Conservation (phyloP, 2,797 vertebrate species). For the Ciconia nigra region DNA sequence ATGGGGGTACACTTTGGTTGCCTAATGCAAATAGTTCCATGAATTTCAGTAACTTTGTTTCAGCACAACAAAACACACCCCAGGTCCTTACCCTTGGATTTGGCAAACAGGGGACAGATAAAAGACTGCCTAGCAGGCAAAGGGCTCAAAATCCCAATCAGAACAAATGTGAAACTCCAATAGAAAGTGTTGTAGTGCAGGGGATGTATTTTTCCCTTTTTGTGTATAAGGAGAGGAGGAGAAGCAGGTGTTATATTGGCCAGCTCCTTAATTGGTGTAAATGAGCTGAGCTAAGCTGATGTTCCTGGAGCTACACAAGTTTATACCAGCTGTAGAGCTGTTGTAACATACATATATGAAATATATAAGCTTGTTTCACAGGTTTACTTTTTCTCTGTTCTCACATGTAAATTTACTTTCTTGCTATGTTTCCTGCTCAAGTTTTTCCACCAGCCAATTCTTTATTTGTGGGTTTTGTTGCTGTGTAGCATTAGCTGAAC, state of each 20-base stretch:
- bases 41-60: neutral
- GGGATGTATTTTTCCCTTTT: neutral
- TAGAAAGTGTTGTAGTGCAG: neutral
- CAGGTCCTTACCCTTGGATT: fast-evolving
- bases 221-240: neutral
- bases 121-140: neutral
- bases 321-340: neutral
- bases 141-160: neutral
- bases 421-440: neutral
- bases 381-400: neutral
- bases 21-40: neutral
- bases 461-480: neutral
- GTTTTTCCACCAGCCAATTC: neutral
- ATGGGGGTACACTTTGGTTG: neutral
- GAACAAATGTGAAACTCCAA: neutral
- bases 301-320: neutral
- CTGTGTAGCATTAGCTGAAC: neutral
- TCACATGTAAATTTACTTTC: neutral
- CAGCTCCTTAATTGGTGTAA: neutral
- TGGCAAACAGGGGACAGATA: neutral
- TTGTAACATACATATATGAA: neutral
- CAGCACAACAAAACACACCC: neutral
- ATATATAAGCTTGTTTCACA: neutral
- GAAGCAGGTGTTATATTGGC: neutral
- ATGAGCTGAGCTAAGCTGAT: neutral